Conservation (phyloP, 2,797 vertebrate genomes). For the Mormyrus hasselquistii region DNA sequence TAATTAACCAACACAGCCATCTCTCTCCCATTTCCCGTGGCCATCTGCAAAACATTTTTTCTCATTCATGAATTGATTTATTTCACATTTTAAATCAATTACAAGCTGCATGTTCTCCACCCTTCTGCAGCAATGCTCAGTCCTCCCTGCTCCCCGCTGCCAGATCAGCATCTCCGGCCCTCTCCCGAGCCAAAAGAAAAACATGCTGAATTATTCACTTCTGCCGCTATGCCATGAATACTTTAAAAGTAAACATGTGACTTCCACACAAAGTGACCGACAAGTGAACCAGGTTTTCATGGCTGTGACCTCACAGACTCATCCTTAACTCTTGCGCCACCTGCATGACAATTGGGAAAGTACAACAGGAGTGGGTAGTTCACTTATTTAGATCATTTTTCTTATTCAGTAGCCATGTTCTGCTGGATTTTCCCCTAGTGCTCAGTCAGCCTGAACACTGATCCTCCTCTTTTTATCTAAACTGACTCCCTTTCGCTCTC, state of each 20-base stretch:
- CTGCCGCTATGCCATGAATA: background rate
- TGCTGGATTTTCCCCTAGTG: background rate
- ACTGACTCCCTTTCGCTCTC: background rate
- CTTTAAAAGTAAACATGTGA: background rate
- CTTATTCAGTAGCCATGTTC: background rate
- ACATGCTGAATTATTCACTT: slow-evolving; percentile 7
- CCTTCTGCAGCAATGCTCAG: background rate
- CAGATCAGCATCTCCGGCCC: background rate
- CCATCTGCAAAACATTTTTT: background rate
- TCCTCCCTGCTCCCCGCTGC: background rate
- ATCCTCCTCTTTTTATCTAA: background rate
- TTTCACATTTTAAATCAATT: background rate
- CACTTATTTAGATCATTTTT: background rate
- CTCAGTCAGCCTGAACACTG: background rate
- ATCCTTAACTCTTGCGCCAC: background rate
- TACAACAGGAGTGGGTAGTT: background rate
- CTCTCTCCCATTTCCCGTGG: background rate
- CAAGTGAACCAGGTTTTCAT: background rate
- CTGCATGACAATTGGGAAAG: background rate
- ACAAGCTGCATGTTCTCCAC: background rate
- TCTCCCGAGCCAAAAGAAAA: background rate
- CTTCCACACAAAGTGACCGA: background rate
- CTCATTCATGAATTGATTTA: background rate
- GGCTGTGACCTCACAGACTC: background rate
- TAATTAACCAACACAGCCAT: background rate